Evolutionary conservation across 2,113 vertebrate species (phyloP).

Genomic region (Stictonetta naevosa): DNA sequence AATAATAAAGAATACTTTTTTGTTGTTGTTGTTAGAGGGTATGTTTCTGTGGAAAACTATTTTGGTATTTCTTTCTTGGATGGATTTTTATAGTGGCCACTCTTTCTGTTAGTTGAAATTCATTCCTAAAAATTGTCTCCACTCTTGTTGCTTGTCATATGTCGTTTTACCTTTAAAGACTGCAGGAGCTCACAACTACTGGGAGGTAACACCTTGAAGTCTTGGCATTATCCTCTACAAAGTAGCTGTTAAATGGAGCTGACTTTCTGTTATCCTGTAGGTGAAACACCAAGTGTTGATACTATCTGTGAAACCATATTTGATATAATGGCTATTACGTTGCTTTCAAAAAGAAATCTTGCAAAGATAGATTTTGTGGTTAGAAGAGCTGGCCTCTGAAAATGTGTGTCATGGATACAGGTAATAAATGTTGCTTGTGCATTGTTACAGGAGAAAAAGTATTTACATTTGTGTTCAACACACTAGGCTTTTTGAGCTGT

Average conservation of each 20-base stretch:
- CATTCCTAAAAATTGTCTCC: background rate
- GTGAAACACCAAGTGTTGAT: conserved; percentile 11
- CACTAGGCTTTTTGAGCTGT: background rate
- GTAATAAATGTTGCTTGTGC: background rate
- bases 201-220: background rate
- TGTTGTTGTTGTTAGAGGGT: background rate
- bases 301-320: background rate
- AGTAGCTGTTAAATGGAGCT: background rate
- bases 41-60: background rate
- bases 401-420: background rate
- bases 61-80: background rate
- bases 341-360: background rate
- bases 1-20: background rate
- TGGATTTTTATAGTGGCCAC: background rate
- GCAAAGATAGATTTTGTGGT: background rate
- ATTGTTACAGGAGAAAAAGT: background rate
- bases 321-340: background rate
- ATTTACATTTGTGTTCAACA: background rate
- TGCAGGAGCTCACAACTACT: background rate
- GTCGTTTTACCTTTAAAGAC: background rate
- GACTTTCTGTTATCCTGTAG: background rate
- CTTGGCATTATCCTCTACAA: background rate
- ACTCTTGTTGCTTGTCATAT: background rate
- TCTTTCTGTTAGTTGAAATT: background rate
- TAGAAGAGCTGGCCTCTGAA: background rate